Evolutionary conservation across 2,113 vertebrate species (phyloP).

Genomic region (Capreolus pygargus): DNA sequence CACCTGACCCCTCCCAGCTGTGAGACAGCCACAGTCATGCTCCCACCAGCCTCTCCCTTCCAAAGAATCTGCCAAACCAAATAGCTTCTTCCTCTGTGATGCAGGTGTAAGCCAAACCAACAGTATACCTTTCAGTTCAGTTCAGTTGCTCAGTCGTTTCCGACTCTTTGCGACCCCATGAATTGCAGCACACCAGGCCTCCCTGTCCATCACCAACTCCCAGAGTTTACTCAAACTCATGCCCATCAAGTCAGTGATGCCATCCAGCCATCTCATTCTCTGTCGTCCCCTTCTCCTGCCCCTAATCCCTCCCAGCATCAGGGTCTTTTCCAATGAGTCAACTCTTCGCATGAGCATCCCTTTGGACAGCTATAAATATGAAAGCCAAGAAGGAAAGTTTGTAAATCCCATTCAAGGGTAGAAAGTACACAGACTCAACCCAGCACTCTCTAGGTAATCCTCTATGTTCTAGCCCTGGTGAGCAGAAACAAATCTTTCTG

Average conservation of each 20-base stretch:
- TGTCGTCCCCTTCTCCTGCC: too few relatives aligned
- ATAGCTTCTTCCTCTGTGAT: neutral
- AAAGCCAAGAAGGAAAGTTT: neutral
- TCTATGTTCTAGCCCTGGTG: neutral
- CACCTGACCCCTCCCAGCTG: too few relatives aligned
- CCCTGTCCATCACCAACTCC: too few relatives aligned
- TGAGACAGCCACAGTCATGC: neutral
- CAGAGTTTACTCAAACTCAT: too few relatives aligned
- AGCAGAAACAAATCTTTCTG: neutral
- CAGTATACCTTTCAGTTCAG: accelerated
- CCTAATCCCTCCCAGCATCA: too few relatives aligned
- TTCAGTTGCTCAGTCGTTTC: too few relatives aligned
- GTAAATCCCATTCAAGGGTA: neutral
- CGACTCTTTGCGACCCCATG: too few relatives aligned
- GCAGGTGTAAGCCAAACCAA: neutral
- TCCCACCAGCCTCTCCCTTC: neutral
- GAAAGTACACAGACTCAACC: neutral
- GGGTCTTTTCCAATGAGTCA: too few relatives aligned
- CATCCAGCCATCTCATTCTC: too few relatives aligned
- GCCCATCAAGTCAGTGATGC: too few relatives aligned
- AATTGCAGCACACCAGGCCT: too few relatives aligned
- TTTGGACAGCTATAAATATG: neutral
- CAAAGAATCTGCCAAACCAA: neutral
- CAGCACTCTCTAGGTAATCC: neutral
- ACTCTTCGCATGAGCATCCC: accelerated